These are phyloP conservation scores for Mythimna lalbum DNA, from an alignment of 2,888 invertebrate genomes.

Conservation along the genomic window DNA sequence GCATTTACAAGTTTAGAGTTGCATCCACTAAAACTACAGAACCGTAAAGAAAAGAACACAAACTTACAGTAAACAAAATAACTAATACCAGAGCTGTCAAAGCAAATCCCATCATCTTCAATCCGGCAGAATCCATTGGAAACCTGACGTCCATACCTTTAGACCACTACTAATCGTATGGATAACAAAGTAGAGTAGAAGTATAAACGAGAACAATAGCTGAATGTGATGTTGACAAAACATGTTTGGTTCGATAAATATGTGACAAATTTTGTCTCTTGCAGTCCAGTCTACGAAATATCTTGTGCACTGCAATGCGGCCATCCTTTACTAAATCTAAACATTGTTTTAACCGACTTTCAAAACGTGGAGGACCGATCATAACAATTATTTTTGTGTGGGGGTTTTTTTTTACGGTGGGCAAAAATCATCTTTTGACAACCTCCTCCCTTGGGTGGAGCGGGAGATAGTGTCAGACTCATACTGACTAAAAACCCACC, in stretches of 20 bases:
- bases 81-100: constrained; percentile 71
- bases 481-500: too few species aligned
- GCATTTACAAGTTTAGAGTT: background rate
- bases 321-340: background rate
- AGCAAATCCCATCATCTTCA: constrained; percentile 72
- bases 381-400: background rate
- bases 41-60: background rate
- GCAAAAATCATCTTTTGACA: too few species aligned
- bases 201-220: constrained; percentile 45
- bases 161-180: constrained; percentile 51
- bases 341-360: background rate
- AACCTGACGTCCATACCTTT: constrained; percentile 71
- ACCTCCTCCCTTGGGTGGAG: too few species aligned
- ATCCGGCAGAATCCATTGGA: constrained; percentile 60
- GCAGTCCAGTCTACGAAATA: background rate
- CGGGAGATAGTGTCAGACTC: too few species aligned
- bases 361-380: too few species aligned
- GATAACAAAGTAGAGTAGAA: background rate
- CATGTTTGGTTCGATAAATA: constrained; percentile 38
- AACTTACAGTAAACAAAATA: constrained; percentile 49
- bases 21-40: constrained; percentile 8
- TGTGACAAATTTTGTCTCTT: constrained; percentile 15
- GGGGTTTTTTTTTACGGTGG: too few species aligned
- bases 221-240: constrained; percentile 35
- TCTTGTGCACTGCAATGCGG: background rate